A percentile compares a stretch with the other conserved stretches of the same genome.
Conservation (phyloP, 2,888 invertebrate species). For the Aspidapion aeneum region DNA sequence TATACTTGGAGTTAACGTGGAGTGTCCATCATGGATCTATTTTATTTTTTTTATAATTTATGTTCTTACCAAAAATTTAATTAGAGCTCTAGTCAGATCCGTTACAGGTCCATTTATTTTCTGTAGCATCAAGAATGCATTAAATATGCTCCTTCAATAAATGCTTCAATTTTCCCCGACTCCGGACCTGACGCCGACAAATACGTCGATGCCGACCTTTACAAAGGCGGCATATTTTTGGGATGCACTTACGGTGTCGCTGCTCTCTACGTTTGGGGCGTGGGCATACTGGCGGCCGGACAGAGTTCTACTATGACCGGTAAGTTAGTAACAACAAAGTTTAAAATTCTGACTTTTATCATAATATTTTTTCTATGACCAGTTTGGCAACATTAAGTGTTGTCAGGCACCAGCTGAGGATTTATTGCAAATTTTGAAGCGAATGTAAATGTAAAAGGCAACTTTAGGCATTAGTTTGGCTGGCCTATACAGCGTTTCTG, state of each 20-base stretch:
- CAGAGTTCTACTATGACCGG: constrained; percentile 84
- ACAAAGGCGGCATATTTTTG: constrained; percentile 69
- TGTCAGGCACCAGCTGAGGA: no score
- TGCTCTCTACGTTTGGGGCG: constrained; percentile 83
- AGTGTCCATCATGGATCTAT: no score
- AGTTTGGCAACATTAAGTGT: no score
- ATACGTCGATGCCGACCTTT: constrained; percentile 62
- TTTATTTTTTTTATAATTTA: no score
- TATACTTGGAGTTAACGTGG: no score
- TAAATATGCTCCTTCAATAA: constrained; percentile 40
- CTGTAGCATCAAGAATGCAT: constrained; percentile 41
- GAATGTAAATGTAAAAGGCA: no score
- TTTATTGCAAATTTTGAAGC: no score
- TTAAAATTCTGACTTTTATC: no score
- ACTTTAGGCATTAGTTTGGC: no score
- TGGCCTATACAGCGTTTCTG: no score
- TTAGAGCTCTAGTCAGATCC: neutral
- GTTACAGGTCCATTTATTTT: no score
- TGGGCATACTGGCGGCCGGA: constrained; percentile 78
- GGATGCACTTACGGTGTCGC: constrained; percentile 73
- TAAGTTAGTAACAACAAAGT: constrained; percentile 2
- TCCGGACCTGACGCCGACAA: constrained; percentile 46
- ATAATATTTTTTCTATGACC: no score
- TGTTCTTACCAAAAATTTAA: neutral
- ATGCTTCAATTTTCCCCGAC: constrained; percentile 47